Percentiles rank a stretch among this genome's conserved stretches.
Evolutionary conservation across 2,113 vertebrate species (phyloP).

Genomic region (Mustela lutreola): DNA sequence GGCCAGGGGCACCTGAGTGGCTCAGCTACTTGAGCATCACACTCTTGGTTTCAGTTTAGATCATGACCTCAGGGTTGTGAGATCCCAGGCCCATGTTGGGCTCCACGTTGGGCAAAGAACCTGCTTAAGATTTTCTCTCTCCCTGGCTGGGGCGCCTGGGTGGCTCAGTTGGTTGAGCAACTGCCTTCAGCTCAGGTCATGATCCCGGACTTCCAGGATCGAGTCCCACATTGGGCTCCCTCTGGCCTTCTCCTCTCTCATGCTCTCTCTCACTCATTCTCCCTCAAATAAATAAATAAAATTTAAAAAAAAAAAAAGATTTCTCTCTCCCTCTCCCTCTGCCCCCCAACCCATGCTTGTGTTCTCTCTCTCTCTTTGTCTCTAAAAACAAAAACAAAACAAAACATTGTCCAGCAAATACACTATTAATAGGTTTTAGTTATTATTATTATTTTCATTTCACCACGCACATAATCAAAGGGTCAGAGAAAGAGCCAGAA

Average conservation of each 20-base stretch:
- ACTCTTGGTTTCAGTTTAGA: background rate
- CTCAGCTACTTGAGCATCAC: background rate
- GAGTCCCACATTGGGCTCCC: no score
- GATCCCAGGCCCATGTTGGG: background rate
- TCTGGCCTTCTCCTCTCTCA: no score
- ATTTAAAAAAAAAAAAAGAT: background rate
- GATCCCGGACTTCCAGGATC: no score
- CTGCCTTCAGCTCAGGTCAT: no score
- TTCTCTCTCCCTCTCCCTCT: background rate
- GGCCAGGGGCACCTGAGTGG: background rate
- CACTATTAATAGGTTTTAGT: background rate
- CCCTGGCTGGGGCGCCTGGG: background rate
- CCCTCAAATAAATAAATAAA: no score
- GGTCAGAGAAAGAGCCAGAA: background rate
- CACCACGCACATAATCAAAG: background rate
- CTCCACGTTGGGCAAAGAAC: fast-evolving
- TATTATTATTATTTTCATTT: background rate
- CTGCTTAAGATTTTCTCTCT: background rate
- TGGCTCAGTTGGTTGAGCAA: no score
- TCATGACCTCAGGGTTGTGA: background rate
- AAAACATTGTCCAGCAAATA: background rate
- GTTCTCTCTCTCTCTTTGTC: background rate
- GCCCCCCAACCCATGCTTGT: background rate
- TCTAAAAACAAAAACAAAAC: background rate
- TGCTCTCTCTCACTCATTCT: no score